Conservation (phyloP, 1,140 invertebrate species). For the Lepidotrigona ventralis region DNA sequence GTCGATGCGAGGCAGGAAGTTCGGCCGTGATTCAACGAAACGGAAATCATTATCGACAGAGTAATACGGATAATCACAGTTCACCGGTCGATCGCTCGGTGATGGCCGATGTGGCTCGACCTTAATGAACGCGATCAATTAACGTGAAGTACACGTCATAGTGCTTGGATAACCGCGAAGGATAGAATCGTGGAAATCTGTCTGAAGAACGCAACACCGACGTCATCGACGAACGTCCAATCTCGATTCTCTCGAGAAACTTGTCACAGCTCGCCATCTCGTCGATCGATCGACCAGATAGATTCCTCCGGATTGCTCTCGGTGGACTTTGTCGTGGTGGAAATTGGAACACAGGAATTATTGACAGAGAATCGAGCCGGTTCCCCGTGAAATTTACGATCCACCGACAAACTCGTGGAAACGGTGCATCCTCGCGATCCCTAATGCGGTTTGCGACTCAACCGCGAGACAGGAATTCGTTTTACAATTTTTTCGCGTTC, state of each 20-base stretch:
- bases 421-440: neutral
- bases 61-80: neutral
- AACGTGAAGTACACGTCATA: neutral
- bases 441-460: neutral
- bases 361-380: neutral
- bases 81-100: neutral
- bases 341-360: neutral
- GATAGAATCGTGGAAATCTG: neutral
- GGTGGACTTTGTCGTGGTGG: neutral
- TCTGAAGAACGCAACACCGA: neutral
- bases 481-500: neutral
- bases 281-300: neutral
- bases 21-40: neutral
- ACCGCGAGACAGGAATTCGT: neutral
- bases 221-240: neutral
- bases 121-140: neutral
- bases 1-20: neutral
- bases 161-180: neutral
- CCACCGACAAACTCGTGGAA: neutral
- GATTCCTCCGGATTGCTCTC: neutral
- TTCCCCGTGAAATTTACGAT: neutral
- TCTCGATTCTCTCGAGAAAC: neutral
- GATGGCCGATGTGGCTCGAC: neutral
- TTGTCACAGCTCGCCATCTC: neutral
- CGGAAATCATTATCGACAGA: neutral